These are phyloP conservation scores for Philotrypesis tridentata DNA, from an alignment of 1,140 invertebrate genomes.

Conservation along the genomic window DNA sequence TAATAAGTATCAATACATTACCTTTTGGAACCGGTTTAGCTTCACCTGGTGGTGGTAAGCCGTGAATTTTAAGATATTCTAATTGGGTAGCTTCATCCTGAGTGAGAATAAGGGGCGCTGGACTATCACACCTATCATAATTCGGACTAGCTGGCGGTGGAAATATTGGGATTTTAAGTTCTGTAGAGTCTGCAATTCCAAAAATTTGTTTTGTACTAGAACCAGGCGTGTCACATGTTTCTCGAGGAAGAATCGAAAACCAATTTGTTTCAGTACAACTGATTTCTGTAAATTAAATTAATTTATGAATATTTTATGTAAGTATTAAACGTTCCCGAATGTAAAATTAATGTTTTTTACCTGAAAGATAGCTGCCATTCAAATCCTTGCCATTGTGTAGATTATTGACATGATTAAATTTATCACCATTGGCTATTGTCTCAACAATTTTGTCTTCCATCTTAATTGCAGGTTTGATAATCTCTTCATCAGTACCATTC, in stretches of 20 bases:
- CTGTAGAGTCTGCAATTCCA: conserved; percentile 71
- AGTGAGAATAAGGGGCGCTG: conserved; percentile 84
- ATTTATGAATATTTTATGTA: not conserved
- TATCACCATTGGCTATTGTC: conserved; percentile 68
- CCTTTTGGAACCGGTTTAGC: conserved; percentile 80
- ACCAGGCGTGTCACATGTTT: conserved; percentile 77
- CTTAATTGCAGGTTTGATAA: conserved; percentile 56
- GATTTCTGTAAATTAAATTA: not conserved
- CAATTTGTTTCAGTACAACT: conserved; percentile 70
- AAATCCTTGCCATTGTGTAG: conserved; percentile 71
- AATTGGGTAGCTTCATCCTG: conserved; percentile 83
- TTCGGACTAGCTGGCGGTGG: conserved; percentile 77
- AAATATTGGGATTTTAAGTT: conserved; percentile 78
- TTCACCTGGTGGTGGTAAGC: conserved; percentile 80
- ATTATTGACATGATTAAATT: conserved; percentile 70
- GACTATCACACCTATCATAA: conserved; percentile 83
- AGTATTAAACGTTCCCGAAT: not conserved
- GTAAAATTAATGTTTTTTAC: conserved; percentile 54
- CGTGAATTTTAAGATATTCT: conserved; percentile 83
- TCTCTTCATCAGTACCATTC: conserved; percentile 56
- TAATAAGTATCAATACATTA: conserved; percentile 56
- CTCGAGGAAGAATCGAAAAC: conserved; percentile 80
- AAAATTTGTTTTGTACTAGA: conserved; percentile 72
- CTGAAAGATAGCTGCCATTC: conserved; percentile 68
- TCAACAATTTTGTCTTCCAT: conserved; percentile 67